Percentiles rank a stretch among this genome's conserved stretches.
These are phyloP conservation scores for Pristionchus entomophagus DNA, from an alignment of 2,888 invertebrate species.

Conservation along the genomic window DNA sequence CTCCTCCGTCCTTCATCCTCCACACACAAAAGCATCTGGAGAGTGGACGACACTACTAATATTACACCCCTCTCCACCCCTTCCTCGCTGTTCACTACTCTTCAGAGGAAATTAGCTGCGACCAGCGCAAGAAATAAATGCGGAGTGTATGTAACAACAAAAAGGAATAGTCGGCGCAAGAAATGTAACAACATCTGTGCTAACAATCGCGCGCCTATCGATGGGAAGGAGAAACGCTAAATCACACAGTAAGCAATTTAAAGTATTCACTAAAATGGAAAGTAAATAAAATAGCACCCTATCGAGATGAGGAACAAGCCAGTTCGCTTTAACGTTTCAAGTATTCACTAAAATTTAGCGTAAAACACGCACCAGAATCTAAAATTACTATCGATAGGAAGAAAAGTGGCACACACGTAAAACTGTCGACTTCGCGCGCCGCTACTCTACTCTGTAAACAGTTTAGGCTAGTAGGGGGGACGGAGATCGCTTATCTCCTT, in stretches of 20 bases:
- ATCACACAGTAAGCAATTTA: no score
- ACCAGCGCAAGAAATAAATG: neutral
- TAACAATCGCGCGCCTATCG: neutral
- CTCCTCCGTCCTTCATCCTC: neutral
- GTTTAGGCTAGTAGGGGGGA: neutral
- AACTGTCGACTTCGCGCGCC: neutral
- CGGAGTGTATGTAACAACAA: neutral
- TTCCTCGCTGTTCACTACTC: neutral
- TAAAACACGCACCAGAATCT: no score
- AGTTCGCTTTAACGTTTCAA: no score
- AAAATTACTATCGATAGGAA: neutral
- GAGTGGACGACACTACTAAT: slow-evolving; percentile 6
- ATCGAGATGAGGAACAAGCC: neutral
- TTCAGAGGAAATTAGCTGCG: neutral
- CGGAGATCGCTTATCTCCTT: slow-evolving; percentile 31
- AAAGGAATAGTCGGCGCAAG: no score
- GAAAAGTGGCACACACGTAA: neutral
- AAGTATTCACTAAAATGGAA: neutral
- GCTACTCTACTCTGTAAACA: slow-evolving; percentile 20
- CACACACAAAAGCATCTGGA: slow-evolving; percentile 25
- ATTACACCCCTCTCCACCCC: neutral
- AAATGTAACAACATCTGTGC: slow-evolving; percentile 2
- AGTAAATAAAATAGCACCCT: neutral
- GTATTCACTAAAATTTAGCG: no score
- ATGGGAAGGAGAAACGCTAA: neutral